Conservation (phyloP, 37 sponge, comb jelly and placozoan species). For the Geodia barretti region DNA sequence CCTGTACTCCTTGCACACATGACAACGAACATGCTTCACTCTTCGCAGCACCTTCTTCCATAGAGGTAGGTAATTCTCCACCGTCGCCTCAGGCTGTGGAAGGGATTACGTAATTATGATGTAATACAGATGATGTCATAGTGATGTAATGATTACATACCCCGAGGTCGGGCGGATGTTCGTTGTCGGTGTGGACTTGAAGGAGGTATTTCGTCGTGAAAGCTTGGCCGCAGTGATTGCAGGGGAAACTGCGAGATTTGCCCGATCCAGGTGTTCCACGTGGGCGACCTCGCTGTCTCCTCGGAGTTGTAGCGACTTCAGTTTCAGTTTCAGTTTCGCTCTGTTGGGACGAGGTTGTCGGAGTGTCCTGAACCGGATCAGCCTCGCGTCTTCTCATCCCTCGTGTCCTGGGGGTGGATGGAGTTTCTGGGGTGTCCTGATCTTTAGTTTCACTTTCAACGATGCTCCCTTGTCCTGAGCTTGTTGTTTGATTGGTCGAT, state of each 20-base stretch:
- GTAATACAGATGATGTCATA: background rate
- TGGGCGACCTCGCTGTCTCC: background rate
- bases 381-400: background rate
- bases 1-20: slow-evolving; percentile 31
- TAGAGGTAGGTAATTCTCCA: slow-evolving; percentile 6
- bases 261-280: background rate
- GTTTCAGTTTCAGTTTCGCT: background rate
- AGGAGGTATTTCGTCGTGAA: slow-evolving; percentile 39
- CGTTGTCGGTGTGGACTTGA: slow-evolving; percentile 16
- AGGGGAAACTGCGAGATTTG: background rate
- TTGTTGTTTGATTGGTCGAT: background rate
- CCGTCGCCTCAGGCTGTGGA: slow-evolving; percentile 29
- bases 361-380: background rate
- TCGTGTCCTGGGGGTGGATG: background rate
- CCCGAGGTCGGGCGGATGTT: slow-evolving; percentile 21
- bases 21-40: slow-evolving; percentile 19
- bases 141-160: background rate
- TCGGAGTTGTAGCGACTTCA: background rate
- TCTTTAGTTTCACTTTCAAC: background rate
- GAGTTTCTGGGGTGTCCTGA: background rate
- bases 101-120: background rate
- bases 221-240: slow-evolving; percentile 22
- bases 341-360: background rate
- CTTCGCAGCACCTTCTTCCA: slow-evolving; percentile 32
- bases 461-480: too few species aligned